Base-by-base conservation (phyloP, 2,888 invertebrate species). In the Drosophila anomalata region DNA sequence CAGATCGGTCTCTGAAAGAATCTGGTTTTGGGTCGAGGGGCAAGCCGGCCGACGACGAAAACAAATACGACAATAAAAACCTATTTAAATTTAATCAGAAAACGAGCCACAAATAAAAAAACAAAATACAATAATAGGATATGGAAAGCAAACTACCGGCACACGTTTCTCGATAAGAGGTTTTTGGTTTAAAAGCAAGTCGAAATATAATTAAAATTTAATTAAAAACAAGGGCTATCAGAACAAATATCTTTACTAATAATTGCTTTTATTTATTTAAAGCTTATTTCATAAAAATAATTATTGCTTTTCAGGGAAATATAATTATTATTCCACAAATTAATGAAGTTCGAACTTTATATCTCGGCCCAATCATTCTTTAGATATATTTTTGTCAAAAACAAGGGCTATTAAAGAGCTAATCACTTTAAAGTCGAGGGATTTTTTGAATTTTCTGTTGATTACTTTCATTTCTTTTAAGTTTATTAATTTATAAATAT, bases 41-140 rank as follows among this genome's bases (percentile, higher is more conserved):
- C 17, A 17, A 17, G 17, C 17, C 17, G 1, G 1, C 36, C 9
- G 46, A 14, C 20, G 22, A 12, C 51, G 51, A 29, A 58, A 61
- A 48, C 31, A n/a, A 62, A 33, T 41, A 17, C 14, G 59, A 53
- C 47, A 62, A 70, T 71, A 71, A 70, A 72, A 71, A 47, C 20
- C 55, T 51, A 70, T 62, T 70, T 62, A 62, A 70, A 72, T 72
- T 62, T 72, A 26, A 52, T 56, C 54, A 51, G 54, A 71, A 61
- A 59, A 54, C 33, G 17, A 17, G 17, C 17, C 17, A 17, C 26
- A 36, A 36, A 31, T 17, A 8, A 0, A 24, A 24, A 24, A 24
- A 22, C 14, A 24, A 24, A 24, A 24, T 24, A 24, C 22, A 51
- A 22, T 29, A 29, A 22, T 14, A 17, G 42, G 17, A 17, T 53